These are phyloP conservation scores for Pogona vitticeps DNA, from an alignment of 2,113 vertebrate genomes.

Conservation along the genomic window DNA sequence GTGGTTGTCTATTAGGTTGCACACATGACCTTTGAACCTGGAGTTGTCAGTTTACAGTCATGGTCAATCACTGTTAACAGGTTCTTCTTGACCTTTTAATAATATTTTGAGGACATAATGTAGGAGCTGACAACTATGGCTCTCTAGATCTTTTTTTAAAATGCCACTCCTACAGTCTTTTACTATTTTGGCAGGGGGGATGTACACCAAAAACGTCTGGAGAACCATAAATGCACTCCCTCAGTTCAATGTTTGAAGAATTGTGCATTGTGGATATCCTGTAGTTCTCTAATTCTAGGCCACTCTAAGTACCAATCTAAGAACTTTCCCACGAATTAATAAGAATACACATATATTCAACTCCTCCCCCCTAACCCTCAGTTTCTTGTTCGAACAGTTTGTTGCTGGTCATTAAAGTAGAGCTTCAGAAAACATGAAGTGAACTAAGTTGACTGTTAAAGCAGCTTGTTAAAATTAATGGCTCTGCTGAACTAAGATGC, in stretches of 20 bases:
- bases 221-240: too few relatives aligned
- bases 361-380: background rate
- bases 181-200: too few relatives aligned
- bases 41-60: background rate
- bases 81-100: background rate
- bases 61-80: background rate
- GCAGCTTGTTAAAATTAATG: conserved; percentile 5
- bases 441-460: background rate
- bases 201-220: too few relatives aligned
- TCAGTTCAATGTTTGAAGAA: background rate
- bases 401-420: background rate
- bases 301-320: background rate
- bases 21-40: background rate
- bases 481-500: conserved; percentile 21
- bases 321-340: background rate
- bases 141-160: too few relatives aligned
- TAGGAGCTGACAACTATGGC: too few relatives aligned
- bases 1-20: background rate
- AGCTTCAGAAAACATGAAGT: conserved; percentile 31
- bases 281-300: too few relatives aligned
- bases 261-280: too few relatives aligned
- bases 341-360: background rate
- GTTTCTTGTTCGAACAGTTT: background rate
- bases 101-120: background rate
- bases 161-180: too few relatives aligned